phyloP scores from a whole-genome alignment of 2,797 vertebrate genomes.

The Euphonia xanthogaster region DNA sequence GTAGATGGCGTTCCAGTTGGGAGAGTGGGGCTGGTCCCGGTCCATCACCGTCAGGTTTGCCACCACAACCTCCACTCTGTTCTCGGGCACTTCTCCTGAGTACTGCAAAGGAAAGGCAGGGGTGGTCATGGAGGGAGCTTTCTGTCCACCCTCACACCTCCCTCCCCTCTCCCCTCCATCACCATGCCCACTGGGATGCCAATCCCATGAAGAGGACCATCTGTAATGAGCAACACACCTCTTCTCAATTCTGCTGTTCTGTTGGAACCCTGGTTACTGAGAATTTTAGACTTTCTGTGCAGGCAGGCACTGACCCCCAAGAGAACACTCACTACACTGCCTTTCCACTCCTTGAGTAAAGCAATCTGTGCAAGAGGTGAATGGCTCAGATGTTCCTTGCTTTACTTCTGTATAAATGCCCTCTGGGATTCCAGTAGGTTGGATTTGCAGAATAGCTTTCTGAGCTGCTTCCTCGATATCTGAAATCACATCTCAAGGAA shows the following conservation, averaged over 20 bases:
- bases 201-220: neutral
- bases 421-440: neutral
- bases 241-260: neutral
- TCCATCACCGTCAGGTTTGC: conserved; percentile 92
- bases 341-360: neutral
- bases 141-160: neutral
- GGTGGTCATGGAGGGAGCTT: neutral
- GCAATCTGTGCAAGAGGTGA: neutral
- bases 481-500: neutral
- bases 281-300: neutral
- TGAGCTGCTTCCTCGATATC: neutral
- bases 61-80: conserved; percentile 86
- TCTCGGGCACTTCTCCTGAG: conserved; percentile 90
- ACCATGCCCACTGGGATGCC: neutral
- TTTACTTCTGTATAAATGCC: neutral
- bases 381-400: neutral
- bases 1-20: conserved; percentile 94
- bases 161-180: neutral
- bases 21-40: conserved; percentile 89
- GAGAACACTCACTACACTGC: neutral
- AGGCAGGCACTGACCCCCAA: neutral
- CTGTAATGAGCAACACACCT: neutral
- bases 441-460: neutral
- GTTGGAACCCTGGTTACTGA: neutral
- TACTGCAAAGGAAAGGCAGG: conserved; percentile 74